Percentiles rank a stretch among this genome's conserved stretches.
Evolutionary conservation across 2,113 vertebrate species (phyloP).

Genomic region (Martes martes): DNA sequence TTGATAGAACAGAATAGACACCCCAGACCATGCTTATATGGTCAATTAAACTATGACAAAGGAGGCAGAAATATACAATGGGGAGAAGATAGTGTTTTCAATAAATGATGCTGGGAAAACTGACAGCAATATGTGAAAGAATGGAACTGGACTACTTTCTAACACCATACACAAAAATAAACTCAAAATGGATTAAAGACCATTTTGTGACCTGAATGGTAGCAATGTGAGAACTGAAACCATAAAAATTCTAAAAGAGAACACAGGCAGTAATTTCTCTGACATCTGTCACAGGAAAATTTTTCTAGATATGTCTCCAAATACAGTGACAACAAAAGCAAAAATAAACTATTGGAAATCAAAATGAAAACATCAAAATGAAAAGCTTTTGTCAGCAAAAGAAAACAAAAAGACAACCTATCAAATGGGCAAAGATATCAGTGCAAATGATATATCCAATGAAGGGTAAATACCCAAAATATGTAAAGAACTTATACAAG

Average conservation of each 20-base stretch:
- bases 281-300: neutral
- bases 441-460: neutral
- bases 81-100: neutral
- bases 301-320: neutral
- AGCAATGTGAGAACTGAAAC: neutral
- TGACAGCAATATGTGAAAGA: neutral
- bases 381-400: neutral
- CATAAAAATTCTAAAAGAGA: neutral
- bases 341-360: neutral
- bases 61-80: neutral
- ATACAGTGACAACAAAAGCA: neutral
- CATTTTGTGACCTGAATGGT: too few relatives aligned
- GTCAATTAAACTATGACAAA: neutral
- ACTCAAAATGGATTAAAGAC: neutral
- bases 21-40: neutral
- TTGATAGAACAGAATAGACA: neutral
- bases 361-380: neutral
- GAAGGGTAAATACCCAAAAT: neutral
- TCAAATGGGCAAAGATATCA: neutral
- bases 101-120: neutral
- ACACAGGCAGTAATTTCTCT: neutral
- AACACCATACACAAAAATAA: neutral
- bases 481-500: neutral
- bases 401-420: neutral
- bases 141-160: neutral